phyloP scores from a whole-genome alignment of 2,888 invertebrate species.

The Parnassius orleans region DNA sequence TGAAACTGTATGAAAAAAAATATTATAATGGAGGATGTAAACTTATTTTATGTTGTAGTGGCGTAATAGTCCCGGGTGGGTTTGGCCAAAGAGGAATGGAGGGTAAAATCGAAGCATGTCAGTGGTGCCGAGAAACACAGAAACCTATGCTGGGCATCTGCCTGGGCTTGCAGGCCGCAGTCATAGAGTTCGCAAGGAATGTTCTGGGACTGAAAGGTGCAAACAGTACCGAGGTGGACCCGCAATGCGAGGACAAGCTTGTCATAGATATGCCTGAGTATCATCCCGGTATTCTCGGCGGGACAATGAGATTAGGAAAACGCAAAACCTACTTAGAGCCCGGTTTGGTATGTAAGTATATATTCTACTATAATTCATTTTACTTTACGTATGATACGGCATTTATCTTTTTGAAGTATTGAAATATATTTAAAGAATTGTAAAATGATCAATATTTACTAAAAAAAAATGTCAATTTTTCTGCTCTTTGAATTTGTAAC shows the following conservation, averaged over 20 bases:
- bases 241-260: conserved; percentile 86
- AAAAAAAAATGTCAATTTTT: too few relatives aligned
- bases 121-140: conserved; percentile 94
- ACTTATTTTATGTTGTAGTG: conserved; percentile 77
- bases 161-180: conserved; percentile 97
- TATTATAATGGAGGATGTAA: background rate
- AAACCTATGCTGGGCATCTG: conserved; percentile 98
- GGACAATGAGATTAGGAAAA: conserved; percentile 98
- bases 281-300: conserved; percentile 95
- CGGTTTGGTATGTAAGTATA: conserved; percentile 82
- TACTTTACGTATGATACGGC: too few relatives aligned
- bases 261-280: conserved; percentile 99
- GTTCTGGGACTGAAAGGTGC: conserved; percentile 88
- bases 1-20: too few relatives aligned
- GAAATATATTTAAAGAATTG: too few relatives aligned
- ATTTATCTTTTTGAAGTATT: too few relatives aligned
- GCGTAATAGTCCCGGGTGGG: conserved; percentile 97
- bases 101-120: conserved; percentile 96
- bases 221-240: conserved; percentile 92
- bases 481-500: too few relatives aligned
- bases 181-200: conserved; percentile 96
- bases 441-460: too few relatives aligned
- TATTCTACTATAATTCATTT: too few relatives aligned
- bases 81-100: conserved; percentile 98
- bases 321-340: conserved; percentile 90